A percentile compares a stretch with the other conserved stretches of the same genome.
These are phyloP conservation scores for Brachionus plicatilis DNA, from an alignment of 1,140 invertebrate genomes.

Conservation along the genomic window DNA sequence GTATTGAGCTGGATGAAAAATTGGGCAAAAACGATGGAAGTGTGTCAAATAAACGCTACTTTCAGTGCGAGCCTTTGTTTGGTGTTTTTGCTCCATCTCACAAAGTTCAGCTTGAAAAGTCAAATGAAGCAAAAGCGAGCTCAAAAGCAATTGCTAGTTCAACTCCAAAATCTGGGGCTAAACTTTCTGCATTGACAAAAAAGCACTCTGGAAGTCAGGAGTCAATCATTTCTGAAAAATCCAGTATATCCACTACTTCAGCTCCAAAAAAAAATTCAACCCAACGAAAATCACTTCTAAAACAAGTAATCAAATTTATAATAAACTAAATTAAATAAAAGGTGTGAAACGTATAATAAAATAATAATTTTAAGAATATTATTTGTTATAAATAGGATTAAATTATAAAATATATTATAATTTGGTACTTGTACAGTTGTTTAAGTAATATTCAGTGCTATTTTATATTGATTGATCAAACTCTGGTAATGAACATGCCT, in stretches of 20 bases:
- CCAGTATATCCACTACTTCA: neutral
- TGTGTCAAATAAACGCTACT: conserved; percentile 82
- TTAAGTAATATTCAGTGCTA: too few species aligned
- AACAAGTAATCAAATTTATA: neutral
- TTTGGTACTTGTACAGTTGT: too few species aligned
- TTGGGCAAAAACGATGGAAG: conserved; percentile 91
- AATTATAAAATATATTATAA: too few species aligned
- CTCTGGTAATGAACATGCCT: too few species aligned
- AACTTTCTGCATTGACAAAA: neutral
- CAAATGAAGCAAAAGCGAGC: neutral
- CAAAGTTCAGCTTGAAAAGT: conserved; percentile 30
- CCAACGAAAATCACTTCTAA: neutral
- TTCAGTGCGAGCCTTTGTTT: conserved; percentile 78
- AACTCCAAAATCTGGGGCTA: neutral
- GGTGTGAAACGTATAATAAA: too few species aligned
- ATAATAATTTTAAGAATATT: too few species aligned
- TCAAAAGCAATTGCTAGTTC: neutral
- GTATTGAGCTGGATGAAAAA: conserved; percentile 85
- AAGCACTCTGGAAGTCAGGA: neutral
- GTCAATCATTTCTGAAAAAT: neutral
- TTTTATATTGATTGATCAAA: too few species aligned
- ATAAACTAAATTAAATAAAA: too few species aligned
- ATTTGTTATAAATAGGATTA: too few species aligned
- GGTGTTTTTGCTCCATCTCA: conserved; percentile 84
- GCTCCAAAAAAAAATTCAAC: neutral